Evolutionary conservation across 2,888 invertebrate genomes (phyloP).

Genomic region (Oxystoma pomonae): DNA sequence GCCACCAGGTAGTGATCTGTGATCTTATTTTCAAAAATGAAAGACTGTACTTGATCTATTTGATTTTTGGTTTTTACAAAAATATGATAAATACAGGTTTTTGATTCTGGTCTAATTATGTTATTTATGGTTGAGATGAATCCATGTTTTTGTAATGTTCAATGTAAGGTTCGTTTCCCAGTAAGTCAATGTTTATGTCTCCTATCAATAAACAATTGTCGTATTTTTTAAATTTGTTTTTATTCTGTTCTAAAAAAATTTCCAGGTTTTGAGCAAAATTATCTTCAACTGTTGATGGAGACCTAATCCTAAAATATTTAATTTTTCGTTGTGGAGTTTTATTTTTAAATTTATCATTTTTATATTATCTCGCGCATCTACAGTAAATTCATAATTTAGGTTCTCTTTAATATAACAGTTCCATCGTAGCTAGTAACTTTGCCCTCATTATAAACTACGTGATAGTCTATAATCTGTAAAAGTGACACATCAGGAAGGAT

Average conservation of each 20-base stretch:
- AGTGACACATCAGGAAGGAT: background rate
- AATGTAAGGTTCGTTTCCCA: background rate
- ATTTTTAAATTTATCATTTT: slow-evolving; percentile 4
- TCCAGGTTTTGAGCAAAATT: slow-evolving; percentile 1
- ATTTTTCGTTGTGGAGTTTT: background rate
- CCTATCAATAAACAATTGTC: slow-evolving; percentile 1
- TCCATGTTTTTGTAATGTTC: slow-evolving; percentile 1
- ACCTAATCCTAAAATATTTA: slow-evolving; percentile 2
- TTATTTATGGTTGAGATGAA: background rate
- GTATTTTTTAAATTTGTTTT: background rate
- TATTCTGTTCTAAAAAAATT: background rate
- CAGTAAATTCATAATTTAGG: background rate
- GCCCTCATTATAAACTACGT: slow-evolving; percentile 4
- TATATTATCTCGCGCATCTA: background rate
- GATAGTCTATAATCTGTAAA: background rate
- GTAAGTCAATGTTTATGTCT: slow-evolving; percentile 3
- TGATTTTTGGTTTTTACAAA: slow-evolving; percentile 3
- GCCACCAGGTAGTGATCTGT: slow-evolving; percentile 5
- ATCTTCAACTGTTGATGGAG: background rate
- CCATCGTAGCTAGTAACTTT: slow-evolving; percentile 1
- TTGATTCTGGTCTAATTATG: background rate
- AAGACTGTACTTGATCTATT: background rate
- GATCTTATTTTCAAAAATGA: background rate
- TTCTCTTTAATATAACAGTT: background rate
- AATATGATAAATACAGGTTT: background rate